Conservation (phyloP, 2,797 vertebrate genomes). For the Pseudochirops cupreus region DNA sequence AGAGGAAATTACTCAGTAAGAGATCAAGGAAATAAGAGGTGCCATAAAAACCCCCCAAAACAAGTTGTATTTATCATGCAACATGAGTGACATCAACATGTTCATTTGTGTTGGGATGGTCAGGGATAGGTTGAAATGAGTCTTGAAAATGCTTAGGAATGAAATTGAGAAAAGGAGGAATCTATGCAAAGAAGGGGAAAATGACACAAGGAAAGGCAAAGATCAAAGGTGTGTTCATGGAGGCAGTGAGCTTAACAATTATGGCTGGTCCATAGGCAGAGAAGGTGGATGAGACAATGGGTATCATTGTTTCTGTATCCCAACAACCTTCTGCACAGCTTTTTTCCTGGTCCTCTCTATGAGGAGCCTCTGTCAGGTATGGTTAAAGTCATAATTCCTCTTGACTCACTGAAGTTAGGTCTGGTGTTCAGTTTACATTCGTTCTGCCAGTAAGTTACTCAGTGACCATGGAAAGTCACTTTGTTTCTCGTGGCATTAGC, state of each 20-base stretch:
- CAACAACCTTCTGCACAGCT: not conserved
- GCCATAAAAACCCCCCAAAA: not conserved
- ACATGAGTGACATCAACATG: not conserved
- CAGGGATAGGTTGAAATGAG: not conserved
- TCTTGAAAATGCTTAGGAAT: not conserved
- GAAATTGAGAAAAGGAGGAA: not conserved
- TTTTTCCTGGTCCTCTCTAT: not conserved
- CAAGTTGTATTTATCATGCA: not conserved
- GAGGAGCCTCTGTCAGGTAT: not conserved
- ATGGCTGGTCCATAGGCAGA: not conserved
- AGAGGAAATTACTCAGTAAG: not conserved
- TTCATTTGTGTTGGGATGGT: not conserved
- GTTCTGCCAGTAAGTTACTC: not conserved
- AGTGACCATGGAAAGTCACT: not conserved
- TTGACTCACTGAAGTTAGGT: not conserved
- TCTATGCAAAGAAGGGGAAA: not conserved
- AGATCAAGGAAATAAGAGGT: not conserved
- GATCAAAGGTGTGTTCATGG: not conserved
- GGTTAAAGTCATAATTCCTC: not conserved
- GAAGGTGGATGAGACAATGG: not conserved
- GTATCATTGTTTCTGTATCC: not conserved
- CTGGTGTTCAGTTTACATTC: not conserved
- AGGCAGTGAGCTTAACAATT: not conserved
- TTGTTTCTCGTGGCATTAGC: not conserved
- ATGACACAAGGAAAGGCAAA: not conserved